These are phyloP conservation scores for Selene dorsalis DNA, from an alignment of 2,797 vertebrate genomes.

Conservation along the genomic window DNA sequence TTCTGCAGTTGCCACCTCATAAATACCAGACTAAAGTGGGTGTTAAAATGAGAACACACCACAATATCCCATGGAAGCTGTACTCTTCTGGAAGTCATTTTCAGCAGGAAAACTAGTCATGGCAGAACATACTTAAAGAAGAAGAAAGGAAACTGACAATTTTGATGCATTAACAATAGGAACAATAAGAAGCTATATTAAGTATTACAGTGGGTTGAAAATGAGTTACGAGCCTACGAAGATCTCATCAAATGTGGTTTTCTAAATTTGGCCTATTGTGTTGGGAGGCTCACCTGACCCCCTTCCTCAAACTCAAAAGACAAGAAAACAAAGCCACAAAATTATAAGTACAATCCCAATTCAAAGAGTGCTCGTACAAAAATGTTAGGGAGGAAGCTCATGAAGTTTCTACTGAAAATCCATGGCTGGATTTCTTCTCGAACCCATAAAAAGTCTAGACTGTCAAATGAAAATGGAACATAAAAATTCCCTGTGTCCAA, in stretches of 20 bases:
- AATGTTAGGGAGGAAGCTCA: constrained; percentile 38
- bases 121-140: constrained; percentile 12
- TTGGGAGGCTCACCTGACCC: constrained; percentile 31
- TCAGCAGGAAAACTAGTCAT: constrained; percentile 35
- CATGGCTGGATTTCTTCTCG: constrained; percentile 68
- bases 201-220: constrained; percentile 2
- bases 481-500: constrained; percentile 77
- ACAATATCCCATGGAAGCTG: constrained; percentile 61
- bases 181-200: constrained; percentile 13
- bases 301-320: not conserved
- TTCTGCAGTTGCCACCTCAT: constrained; percentile 74
- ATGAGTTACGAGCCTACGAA: not conserved
- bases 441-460: constrained; percentile 82
- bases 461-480: constrained; percentile 81
- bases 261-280: constrained; percentile 15
- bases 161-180: not conserved
- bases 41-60: constrained; percentile 72
- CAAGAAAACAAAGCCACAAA: constrained; percentile 7
- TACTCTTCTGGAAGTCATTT: constrained; percentile 55
- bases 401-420: constrained; percentile 61
- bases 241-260: not conserved
- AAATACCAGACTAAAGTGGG: constrained; percentile 76
- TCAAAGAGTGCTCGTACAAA: constrained; percentile 25
- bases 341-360: constrained; percentile 27
- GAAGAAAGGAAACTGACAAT: constrained; percentile 14